Evolutionary conservation across 30 jellyfish, hydroid and myxozoan genomes (phyloP).

Genomic region (Turritopsis dohrnii): DNA sequence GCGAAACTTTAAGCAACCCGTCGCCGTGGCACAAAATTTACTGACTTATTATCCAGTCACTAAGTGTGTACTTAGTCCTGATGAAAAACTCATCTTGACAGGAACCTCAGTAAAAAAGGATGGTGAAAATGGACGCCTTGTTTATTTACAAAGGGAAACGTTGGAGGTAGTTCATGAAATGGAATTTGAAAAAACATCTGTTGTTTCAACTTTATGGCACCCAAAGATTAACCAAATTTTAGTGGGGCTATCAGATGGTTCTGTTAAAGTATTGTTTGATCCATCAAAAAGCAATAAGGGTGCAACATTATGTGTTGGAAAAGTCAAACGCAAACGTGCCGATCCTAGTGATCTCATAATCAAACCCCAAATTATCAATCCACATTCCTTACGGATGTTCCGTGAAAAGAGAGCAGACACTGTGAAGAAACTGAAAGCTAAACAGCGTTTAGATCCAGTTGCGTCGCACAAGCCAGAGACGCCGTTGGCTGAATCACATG

Average conservation of each 20-base stretch:
- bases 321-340: slow-evolving; percentile 60
- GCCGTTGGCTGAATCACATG: slow-evolving; percentile 54
- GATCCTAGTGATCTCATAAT: slow-evolving; percentile 79
- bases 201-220: slow-evolving; percentile 83
- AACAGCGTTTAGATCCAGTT: slow-evolving; percentile 69
- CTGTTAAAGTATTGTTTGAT: slow-evolving; percentile 62
- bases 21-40: slow-evolving; percentile 56
- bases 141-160: slow-evolving; percentile 53
- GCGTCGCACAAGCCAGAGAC: slow-evolving; percentile 95
- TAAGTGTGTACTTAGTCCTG: slow-evolving; percentile 72
- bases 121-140: slow-evolving; percentile 70
- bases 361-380: slow-evolving; percentile 72
- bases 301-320: slow-evolving; percentile 90
- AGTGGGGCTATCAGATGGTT: slow-evolving; percentile 87
- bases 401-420: slow-evolving; percentile 77
- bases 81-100: slow-evolving; percentile 65
- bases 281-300: slow-evolving; percentile 83
- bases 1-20: slow-evolving; percentile 80
- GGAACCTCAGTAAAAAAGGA: slow-evolving; percentile 91
- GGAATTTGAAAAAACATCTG: slow-evolving; percentile 58
- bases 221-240: slow-evolving; percentile 80
- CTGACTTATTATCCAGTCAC: slow-evolving; percentile 52
- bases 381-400: slow-evolving; percentile 81
- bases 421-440: slow-evolving; percentile 74
- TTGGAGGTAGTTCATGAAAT: slow-evolving; percentile 49